These are phyloP conservation scores for Myzus persicae DNA, from an alignment of 1,140 invertebrate species.

Conservation along the genomic window DNA sequence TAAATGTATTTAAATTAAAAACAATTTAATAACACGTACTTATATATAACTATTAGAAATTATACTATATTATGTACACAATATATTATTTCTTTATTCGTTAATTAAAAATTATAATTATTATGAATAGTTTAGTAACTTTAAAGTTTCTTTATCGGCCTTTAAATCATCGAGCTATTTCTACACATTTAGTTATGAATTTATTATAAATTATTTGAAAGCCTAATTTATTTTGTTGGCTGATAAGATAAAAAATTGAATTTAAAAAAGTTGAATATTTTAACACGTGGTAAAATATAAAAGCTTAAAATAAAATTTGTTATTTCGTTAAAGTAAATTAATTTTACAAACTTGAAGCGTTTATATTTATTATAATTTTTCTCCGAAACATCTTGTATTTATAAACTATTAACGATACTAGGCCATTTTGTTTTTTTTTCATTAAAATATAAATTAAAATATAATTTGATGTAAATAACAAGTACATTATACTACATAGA, in stretches of 20 bases:
- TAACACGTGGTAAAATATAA: neutral
- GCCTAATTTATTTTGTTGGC: neutral
- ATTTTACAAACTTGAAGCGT: neutral
- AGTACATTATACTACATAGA: neutral
- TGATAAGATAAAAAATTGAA: neutral
- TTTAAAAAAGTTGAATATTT: neutral
- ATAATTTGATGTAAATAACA: neutral
- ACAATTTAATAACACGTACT: no score
- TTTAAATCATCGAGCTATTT: neutral
- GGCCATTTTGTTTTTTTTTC: neutral
- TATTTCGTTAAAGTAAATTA: neutral
- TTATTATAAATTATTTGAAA: constrained; percentile 7
- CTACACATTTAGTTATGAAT: neutral
- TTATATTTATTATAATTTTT: neutral
- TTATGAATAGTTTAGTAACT: neutral
- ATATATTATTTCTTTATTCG: neutral
- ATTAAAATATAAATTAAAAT: neutral
- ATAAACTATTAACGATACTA: neutral
- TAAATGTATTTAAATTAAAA: no score
- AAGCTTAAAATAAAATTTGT: neutral
- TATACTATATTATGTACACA: neutral
- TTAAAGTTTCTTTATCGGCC: neutral
- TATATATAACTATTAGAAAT: no score
- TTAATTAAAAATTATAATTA: neutral
- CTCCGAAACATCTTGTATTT: neutral